Conservation (phyloP, 2,888 invertebrate genomes). For the Dysmachus trigonus region DNA sequence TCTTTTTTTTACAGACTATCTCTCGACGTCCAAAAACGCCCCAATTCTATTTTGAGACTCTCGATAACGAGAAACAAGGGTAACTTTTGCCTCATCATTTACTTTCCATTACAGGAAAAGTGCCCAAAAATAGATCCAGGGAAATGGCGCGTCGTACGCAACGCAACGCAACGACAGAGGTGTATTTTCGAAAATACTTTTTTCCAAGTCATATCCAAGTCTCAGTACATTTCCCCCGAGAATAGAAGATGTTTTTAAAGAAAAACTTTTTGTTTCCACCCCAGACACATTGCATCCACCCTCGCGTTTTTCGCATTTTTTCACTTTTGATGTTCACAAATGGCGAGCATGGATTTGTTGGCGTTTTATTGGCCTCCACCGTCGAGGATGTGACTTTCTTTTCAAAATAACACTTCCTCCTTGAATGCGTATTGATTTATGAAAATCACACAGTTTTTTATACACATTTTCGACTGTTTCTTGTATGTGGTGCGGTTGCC, state of each 20-base stretch:
- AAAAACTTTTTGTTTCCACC: background rate
- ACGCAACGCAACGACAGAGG: too few species aligned
- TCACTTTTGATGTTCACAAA: constrained; percentile 10
- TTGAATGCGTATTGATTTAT: constrained; percentile 16
- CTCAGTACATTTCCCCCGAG: background rate
- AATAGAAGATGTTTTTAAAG: background rate
- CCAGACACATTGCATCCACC: background rate
- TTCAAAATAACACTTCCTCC: background rate
- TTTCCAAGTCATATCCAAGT: background rate
- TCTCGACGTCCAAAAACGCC: background rate
- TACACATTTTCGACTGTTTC: background rate
- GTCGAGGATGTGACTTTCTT: background rate
- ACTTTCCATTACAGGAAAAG: background rate
- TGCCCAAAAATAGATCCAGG: background rate
- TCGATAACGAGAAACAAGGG: background rate
- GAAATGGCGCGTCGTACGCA: background rate
- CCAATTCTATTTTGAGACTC: background rate
- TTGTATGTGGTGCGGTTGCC: background rate
- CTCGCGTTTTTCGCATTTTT: background rate
- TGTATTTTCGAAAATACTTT: background rate
- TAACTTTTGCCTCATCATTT: background rate
- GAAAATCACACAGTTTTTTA: background rate
- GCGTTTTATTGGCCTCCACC: background rate
- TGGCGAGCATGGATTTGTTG: background rate
- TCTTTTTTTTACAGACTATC: background rate